phyloP scores from a whole-genome alignment of 2,797 vertebrate genomes.

The Sebastes taczanowskii region DNA sequence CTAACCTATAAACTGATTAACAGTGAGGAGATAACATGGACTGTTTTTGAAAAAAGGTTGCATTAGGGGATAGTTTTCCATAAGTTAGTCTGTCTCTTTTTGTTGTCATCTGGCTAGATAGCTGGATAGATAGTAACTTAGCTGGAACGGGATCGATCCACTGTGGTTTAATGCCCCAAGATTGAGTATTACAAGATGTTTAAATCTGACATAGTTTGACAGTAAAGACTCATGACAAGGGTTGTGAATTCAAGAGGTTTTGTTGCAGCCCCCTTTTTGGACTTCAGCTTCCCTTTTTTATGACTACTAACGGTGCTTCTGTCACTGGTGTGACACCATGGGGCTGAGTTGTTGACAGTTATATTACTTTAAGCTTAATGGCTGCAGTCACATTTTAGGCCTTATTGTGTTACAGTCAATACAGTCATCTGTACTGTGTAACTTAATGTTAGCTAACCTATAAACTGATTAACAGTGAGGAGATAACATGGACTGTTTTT shows the following conservation, averaged over 20 bases:
- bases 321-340: neutral
- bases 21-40: neutral
- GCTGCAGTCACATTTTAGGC: neutral
- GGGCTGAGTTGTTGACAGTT: neutral
- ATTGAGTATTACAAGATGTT: no score
- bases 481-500: neutral
- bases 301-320: neutral
- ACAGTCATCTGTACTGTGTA: neutral
- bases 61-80: no score
- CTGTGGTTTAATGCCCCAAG: no score
- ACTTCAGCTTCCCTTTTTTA: conserved; percentile 22
- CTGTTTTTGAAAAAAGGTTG: no score
- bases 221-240: fast-evolving
- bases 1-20: neutral
- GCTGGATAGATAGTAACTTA: no score
- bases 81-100: no score
- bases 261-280: neutral
- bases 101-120: no score
- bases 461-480: neutral
- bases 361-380: neutral
- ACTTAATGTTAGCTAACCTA: neutral
- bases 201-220: neutral
- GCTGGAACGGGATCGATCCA: conserved; percentile 27
- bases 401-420: neutral
- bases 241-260: neutral